Evolutionary conservation across 2,888 invertebrate species (phyloP).

Genomic region (Caenorhabditis sulstoni): DNA sequence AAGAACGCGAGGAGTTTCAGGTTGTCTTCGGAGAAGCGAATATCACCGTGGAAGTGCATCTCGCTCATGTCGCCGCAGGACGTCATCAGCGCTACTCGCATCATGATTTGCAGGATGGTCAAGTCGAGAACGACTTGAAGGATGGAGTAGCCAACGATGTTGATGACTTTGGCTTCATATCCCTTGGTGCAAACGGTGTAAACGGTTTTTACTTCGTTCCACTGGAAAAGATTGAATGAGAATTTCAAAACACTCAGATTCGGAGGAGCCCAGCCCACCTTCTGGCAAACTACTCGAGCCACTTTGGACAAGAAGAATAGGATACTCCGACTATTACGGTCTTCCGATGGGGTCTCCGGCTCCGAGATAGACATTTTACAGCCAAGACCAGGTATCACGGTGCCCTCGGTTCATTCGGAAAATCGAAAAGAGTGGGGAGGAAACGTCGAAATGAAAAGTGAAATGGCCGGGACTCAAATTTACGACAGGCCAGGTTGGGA

Average conservation of each 20-base stretch:
- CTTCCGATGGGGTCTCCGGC: neutral
- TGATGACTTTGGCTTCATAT: slow-evolving; percentile 10
- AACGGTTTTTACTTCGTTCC: neutral
- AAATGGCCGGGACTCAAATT: neutral
- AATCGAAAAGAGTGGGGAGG: neutral
- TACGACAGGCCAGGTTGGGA: neutral
- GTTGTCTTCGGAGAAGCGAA: neutral
- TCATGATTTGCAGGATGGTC: neutral
- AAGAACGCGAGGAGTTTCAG: neutral
- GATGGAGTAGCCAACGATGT: slow-evolving; percentile 8
- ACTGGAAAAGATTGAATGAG: neutral
- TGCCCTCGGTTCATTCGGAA: neutral
- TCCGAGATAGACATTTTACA: slow-evolving; percentile 4
- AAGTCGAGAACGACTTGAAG: slow-evolving; percentile 8
- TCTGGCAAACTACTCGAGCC: neutral
- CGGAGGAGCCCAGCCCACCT: neutral
- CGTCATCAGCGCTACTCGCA: neutral
- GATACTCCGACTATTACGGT: neutral
- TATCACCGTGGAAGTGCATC: neutral
- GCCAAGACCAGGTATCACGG: neutral
- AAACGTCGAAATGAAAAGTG: neutral
- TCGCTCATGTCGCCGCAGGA: neutral
- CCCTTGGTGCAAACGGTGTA: neutral
- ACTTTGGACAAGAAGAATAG: neutral
- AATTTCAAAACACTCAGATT: neutral